A percentile compares a stretch with the other conserved stretches of the same genome.
Conservation (phyloP, 2,888 invertebrate species). For the Drosophila mayaguana region DNA sequence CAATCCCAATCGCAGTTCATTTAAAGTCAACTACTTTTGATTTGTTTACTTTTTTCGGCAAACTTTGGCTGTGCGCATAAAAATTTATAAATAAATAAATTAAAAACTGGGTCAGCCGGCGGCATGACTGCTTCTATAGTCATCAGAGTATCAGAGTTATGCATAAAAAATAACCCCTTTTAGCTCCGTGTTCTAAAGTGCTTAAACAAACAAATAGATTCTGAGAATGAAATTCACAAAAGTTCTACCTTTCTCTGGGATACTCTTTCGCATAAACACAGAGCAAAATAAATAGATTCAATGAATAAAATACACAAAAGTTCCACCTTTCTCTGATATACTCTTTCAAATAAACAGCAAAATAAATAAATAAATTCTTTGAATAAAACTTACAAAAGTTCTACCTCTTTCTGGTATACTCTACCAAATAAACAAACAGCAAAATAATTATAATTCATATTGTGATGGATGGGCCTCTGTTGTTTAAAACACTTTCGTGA, state of each 20-base stretch:
- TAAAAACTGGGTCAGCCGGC: conserved; percentile 54
- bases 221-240: conserved; percentile 10
- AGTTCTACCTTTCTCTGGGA: neutral
- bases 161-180: conserved; percentile 17
- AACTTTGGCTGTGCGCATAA: conserved; percentile 20
- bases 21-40: conserved; percentile 51
- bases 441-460: neutral
- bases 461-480: neutral
- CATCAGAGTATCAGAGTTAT: conserved; percentile 26
- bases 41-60: conserved; percentile 36
- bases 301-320: conserved; percentile 8
- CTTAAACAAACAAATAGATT: conserved; percentile 32
- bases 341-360: conserved; percentile 17
- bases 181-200: conserved; percentile 21
- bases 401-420: conserved; percentile 1
- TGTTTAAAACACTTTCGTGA: neutral
- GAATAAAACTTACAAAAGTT: conserved; percentile 4
- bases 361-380: conserved; percentile 37
- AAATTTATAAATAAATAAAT: conserved; percentile 16
- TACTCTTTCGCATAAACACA: conserved; percentile 20
- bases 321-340: conserved; percentile 1
- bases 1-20: neutral
- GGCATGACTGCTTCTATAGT: conserved; percentile 21
- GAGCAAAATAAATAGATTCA: conserved; percentile 29
- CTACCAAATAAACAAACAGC: conserved; percentile 1